Evolutionary conservation across 1,140 invertebrate species (phyloP).

Genomic region (Drepana arcuata): DNA sequence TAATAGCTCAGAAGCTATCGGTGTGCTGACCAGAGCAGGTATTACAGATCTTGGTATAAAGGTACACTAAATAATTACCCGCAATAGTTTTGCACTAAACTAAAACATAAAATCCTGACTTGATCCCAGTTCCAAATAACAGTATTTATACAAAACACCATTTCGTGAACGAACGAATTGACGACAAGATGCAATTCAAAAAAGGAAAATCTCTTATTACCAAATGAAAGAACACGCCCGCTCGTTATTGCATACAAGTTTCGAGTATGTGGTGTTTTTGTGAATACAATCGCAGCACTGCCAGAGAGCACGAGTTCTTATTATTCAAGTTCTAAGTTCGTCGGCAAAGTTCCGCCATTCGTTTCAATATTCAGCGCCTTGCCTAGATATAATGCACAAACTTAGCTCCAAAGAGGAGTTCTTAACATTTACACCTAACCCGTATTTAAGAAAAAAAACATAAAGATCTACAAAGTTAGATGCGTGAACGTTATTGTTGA

Average conservation of each 20-base stretch:
- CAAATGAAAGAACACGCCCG: too few relatives aligned
- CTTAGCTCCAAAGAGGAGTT: neutral
- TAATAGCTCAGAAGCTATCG: too few relatives aligned
- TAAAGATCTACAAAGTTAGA: neutral
- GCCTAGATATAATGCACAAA: slow-evolving; percentile 23
- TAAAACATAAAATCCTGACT: neutral
- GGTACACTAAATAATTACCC: too few relatives aligned
- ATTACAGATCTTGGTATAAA: too few relatives aligned
- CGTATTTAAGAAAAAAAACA: neutral
- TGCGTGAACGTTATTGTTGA: too few relatives aligned
- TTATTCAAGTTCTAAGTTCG: slow-evolving; percentile 47
- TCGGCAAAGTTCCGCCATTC: slow-evolving; percentile 36
- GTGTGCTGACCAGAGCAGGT: too few relatives aligned
- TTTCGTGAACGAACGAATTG: neutral
- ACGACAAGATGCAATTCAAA: neutral
- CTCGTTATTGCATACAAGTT: slow-evolving; percentile 16
- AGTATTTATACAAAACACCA: neutral
- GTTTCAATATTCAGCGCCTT: slow-evolving; percentile 44
- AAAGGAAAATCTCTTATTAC: neutral
- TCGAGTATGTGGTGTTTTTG: slow-evolving; percentile 34
- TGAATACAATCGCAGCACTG: slow-evolving; percentile 42
- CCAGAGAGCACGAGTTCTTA: slow-evolving; percentile 31
- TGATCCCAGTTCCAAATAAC: neutral
- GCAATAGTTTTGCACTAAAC: too few relatives aligned
- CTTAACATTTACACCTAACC: neutral